phyloP scores from a whole-genome alignment of 2,113 vertebrate species.

The Gymnorhina tibicen region DNA sequence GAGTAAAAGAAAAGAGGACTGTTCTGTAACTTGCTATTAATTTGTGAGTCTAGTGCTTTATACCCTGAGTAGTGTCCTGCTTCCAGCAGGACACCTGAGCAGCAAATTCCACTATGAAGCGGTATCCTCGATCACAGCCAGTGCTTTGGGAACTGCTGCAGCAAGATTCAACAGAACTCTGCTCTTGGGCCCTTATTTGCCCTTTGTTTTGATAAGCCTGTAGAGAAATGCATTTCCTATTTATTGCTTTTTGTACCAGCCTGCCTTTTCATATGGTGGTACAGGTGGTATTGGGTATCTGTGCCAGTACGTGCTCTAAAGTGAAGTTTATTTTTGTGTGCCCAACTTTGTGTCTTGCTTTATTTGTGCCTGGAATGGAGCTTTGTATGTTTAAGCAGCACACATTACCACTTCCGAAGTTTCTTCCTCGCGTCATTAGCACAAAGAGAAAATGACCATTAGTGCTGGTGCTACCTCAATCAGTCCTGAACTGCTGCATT shows the following conservation, averaged over 20 bases:
- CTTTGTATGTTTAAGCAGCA: background rate
- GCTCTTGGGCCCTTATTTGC: background rate
- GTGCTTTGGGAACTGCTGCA: background rate
- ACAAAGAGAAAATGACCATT: background rate
- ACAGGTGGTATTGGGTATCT: background rate
- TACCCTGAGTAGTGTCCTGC: background rate
- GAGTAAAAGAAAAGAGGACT: background rate
- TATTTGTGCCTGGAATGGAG: background rate
- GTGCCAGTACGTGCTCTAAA: background rate
- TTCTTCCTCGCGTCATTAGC: background rate
- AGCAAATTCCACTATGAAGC: fast-evolving
- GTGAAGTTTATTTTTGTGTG: background rate
- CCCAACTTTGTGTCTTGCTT: background rate
- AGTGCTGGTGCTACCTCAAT: background rate
- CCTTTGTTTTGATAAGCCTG: background rate
- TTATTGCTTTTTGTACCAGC: background rate
- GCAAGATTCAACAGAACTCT: background rate
- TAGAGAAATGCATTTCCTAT: background rate
- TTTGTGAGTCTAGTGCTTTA: background rate
- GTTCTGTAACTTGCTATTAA: background rate
- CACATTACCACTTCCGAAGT: background rate
- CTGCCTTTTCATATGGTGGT: background rate
- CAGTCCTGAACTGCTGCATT: background rate
- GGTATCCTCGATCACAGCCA: fast-evolving
- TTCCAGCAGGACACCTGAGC: background rate